Percentiles rank a stretch among this genome's conserved stretches.
Conservation (phyloP, 1,140 invertebrate species). For the Augochlora pura region DNA sequence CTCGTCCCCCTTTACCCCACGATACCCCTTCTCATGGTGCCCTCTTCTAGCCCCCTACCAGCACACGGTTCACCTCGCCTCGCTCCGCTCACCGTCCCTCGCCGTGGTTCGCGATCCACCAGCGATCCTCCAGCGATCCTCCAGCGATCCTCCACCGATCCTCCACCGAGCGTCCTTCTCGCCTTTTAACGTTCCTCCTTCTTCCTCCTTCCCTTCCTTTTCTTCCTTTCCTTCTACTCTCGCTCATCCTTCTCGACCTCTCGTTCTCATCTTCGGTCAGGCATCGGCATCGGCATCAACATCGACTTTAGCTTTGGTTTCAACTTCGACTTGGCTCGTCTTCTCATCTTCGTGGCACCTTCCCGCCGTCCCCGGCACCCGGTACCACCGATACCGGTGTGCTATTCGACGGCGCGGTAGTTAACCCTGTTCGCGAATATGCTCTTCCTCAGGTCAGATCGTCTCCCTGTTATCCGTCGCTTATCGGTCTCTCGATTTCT, state of each 20-base stretch:
- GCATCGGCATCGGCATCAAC: neutral
- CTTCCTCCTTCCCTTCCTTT: neutral
- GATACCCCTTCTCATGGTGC: slow-evolving; percentile 20
- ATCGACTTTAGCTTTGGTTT: neutral
- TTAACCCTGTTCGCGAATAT: neutral
- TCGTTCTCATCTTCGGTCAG: neutral
- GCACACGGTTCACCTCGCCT: slow-evolving; percentile 47
- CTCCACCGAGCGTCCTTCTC: slow-evolving; percentile 16
- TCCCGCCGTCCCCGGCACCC: neutral
- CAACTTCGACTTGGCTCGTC: neutral
- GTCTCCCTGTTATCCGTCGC: neutral
- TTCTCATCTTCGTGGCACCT: neutral
- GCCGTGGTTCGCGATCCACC: neutral
- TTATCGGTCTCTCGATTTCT: no score
- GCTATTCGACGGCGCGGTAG: neutral
- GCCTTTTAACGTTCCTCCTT: slow-evolving; percentile 17
- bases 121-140: slow-evolving; percentile 10
- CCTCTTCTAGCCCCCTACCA: slow-evolving; percentile 48
- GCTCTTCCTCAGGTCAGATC: neutral
- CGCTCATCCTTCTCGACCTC: neutral
- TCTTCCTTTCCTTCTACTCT: neutral
- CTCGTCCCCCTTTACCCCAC: slow-evolving; percentile 56
- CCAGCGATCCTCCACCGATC: slow-evolving; percentile 11
- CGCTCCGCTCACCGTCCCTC: slow-evolving; percentile 3
- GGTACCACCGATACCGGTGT: neutral